Evolutionary conservation across 2,797 vertebrate species (phyloP), one percentile per base, ranked within the genome.

Genomic region (Pogoniulus pusillus): DNA sequence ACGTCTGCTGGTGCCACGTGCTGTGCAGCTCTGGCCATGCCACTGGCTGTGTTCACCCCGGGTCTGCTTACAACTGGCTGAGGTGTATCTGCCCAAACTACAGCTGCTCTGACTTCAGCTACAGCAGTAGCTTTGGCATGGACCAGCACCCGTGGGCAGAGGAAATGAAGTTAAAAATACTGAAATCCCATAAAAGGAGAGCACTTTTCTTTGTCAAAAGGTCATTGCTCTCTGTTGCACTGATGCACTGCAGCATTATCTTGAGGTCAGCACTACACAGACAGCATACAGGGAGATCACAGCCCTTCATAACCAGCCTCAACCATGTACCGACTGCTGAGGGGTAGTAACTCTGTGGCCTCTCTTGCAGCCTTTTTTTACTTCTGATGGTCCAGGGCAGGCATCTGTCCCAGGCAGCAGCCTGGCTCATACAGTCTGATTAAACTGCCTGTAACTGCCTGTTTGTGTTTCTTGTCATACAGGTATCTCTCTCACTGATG

Each of bases 251-350:
- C 51, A 43, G 81, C 2, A 4, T 29, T 53, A 30, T 16, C 35
- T 32, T 3, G 8, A 71, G 86, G 82, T 72, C 82, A 78, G 87
- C 62, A 14, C 65, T 27, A 55, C 57, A 53, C 30, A 19, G 30
- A 17, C 45, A 0, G 0, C 1, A 24, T 11, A 3, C 10, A 18
- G 30, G 54, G 72, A 43, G 4, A 8, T 5, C 0, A 2, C 1
- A 29, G 78, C 79, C 53, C 70, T 24, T 43, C 0, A 0, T 0
- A 7, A 29, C 8, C 53, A 71, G 39, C 58, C 77, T 32, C 62
- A 34, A 83, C 20, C 82, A 5, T 0, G 4, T 2, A 6, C 68
- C 75, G 30, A 7, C 84, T 72, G 72, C 84, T 41, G 41, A 65
- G 65, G 41, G 37, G 23, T 12, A 4, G 59, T 68, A 4, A 26